Evolutionary conservation across 2,888 invertebrate species (phyloP).

Genomic region (Metallyticus violacea): DNA sequence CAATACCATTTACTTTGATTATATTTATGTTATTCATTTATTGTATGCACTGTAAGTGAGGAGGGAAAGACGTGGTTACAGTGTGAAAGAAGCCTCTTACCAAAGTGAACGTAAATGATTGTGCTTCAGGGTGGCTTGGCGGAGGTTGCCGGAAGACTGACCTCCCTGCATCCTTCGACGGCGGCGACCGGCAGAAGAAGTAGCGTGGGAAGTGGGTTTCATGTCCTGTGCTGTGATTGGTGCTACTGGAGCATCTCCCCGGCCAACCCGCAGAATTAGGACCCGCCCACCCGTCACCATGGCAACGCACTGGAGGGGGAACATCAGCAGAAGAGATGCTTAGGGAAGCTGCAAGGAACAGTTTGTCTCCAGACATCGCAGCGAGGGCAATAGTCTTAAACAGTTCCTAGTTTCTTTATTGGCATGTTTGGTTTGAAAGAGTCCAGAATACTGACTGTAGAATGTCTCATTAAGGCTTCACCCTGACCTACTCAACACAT

Average conservation of each 20-base stretch:
- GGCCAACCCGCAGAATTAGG: conserved; percentile 6
- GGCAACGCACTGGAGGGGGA: background rate
- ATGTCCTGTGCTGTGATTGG: background rate
- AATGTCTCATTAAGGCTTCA: too few species aligned
- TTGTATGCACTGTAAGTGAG: too few species aligned
- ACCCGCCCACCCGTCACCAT: background rate
- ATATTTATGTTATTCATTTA: too few species aligned
- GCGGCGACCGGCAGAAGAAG: background rate
- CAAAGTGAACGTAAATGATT: too few species aligned
- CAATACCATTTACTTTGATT: too few species aligned
- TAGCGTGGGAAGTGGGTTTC: background rate
- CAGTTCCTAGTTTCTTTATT: too few species aligned
- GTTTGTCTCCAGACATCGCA: background rate
- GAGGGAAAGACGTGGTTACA: too few species aligned
- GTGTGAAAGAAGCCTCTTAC: too few species aligned
- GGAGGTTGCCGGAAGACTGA: background rate
- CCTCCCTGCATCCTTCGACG: background rate
- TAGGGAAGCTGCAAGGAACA: background rate
- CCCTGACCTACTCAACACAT: too few species aligned
- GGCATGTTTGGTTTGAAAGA: too few species aligned
- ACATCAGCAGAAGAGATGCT: background rate
- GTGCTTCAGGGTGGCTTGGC: too few species aligned
- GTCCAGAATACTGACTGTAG: too few species aligned
- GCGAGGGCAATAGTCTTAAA: background rate
- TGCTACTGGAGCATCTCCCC: background rate